Percentiles rank a stretch among this genome's conserved stretches.
Evolutionary conservation across 1,140 invertebrate species (phyloP).

Genomic region (Ylistrum balloti): DNA sequence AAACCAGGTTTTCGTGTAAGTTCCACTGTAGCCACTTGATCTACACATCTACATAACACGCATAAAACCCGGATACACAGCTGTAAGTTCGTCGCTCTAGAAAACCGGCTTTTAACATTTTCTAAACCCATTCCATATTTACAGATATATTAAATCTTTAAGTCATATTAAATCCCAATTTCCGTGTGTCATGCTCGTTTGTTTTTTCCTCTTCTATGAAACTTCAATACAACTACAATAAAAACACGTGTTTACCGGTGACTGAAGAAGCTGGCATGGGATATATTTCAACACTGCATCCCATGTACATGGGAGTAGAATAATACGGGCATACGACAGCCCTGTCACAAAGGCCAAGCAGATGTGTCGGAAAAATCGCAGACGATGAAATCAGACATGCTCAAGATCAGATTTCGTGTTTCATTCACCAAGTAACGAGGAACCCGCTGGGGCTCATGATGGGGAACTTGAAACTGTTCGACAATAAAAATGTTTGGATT

Average conservation of each 20-base stretch:
- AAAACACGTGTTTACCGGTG: not conserved
- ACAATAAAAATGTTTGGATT: not conserved
- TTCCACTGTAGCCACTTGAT: too few relatives aligned
- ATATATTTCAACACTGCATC: not conserved
- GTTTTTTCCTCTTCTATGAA: too few relatives aligned
- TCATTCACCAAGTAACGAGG: constrained; percentile 25
- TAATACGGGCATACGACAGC: not conserved
- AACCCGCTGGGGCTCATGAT: not conserved
- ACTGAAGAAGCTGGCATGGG: not conserved
- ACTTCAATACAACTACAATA: not conserved
- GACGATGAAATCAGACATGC: constrained; percentile 32
- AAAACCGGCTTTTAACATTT: not conserved
- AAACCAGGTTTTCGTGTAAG: too few relatives aligned
- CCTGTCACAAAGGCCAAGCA: constrained; percentile 31
- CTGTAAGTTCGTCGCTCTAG: not conserved
- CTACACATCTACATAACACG: too few relatives aligned
- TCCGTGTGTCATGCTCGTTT: too few relatives aligned
- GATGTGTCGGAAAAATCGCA: constrained; percentile 26
- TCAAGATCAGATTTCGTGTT: constrained; percentile 38
- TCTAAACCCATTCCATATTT: not conserved
- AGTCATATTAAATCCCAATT: constrained; percentile 1
- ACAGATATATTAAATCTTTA: not conserved
- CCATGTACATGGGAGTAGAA: not conserved
- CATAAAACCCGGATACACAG: not conserved
- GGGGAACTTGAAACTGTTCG: not conserved